Percentiles rank a stretch among this genome's conserved stretches.
These are phyloP conservation scores for Andrena cerasifolii DNA, from an alignment of 1,140 invertebrate species.

Conservation along the genomic window DNA sequence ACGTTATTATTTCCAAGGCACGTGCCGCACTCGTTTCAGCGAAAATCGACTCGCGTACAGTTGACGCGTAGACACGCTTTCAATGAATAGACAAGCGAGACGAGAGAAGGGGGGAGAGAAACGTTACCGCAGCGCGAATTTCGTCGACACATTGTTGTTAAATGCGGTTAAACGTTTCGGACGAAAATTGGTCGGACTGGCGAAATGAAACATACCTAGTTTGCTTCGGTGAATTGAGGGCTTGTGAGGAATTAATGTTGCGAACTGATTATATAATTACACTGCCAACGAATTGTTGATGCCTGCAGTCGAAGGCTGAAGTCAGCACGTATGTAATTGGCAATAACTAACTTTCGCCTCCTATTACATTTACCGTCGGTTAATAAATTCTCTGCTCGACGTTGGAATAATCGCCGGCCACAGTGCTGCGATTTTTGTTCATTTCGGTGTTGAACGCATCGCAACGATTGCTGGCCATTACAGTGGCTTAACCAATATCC, in stretches of 20 bases:
- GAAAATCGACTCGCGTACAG: conserved; percentile 20
- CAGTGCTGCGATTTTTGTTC: neutral
- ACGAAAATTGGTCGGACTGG: conserved; percentile 23
- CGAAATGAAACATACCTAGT: conserved; percentile 27
- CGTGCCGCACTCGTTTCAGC: neutral
- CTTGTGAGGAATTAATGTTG: neutral
- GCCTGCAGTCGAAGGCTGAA: too few species aligned
- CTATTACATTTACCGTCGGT: neutral
- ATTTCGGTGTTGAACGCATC: neutral
- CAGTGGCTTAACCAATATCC: too few species aligned
- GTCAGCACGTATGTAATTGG: neutral
- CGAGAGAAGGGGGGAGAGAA: neutral
- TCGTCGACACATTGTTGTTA: neutral
- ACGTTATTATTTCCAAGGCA: neutral
- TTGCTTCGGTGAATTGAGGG: conserved; percentile 27
- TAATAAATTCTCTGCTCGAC: neutral
- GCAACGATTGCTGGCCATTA: too few species aligned
- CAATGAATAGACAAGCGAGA: too few species aligned
- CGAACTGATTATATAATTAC: neutral
- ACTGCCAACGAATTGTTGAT: neutral
- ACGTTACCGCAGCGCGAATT: neutral
- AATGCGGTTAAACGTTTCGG: conserved; percentile 11
- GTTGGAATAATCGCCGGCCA: neutral
- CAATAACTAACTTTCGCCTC: neutral
- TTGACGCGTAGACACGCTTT: conserved; percentile 12